These are phyloP conservation scores for Platycheirus albimanus DNA, from an alignment of 2,888 invertebrate genomes.

Conservation along the genomic window DNA sequence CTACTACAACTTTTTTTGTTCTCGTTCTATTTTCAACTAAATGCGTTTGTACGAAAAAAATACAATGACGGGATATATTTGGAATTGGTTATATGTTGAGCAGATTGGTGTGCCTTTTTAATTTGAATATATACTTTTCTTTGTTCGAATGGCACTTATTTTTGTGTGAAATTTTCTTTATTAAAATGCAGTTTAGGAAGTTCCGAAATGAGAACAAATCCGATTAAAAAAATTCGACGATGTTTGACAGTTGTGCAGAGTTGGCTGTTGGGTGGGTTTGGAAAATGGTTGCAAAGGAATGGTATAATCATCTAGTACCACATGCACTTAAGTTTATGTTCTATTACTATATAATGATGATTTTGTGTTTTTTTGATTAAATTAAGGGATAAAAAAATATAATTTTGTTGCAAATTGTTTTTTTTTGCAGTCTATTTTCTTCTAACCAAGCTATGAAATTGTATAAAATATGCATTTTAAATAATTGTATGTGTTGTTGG, in stretches of 20 bases:
- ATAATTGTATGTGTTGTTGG: too few species aligned
- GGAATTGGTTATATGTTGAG: conserved; percentile 36
- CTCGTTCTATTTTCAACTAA: conserved; percentile 41
- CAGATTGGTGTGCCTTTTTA: conserved; percentile 48
- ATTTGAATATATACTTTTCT: conserved; percentile 53
- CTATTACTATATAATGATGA: neutral
- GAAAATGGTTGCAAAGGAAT: conserved; percentile 40
- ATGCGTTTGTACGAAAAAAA: conserved; percentile 48
- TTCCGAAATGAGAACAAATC: conserved; percentile 68
- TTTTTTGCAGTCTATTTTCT: too few species aligned
- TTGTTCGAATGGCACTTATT: conserved; percentile 70
- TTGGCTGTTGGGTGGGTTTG: conserved; percentile 63
- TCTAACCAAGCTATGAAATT: too few species aligned
- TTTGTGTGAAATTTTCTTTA: conserved; percentile 52
- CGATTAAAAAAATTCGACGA: conserved; percentile 65
- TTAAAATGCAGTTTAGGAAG: conserved; percentile 55
- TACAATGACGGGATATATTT: conserved; percentile 14
- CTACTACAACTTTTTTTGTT: conserved; percentile 14
- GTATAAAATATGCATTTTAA: too few species aligned
- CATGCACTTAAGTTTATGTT: neutral
- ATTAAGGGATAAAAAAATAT: too few species aligned
- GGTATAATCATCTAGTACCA: neutral
- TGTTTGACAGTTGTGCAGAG: conserved; percentile 71
- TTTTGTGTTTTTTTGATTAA: too few species aligned
- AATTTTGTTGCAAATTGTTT: too few species aligned